Conservation (phyloP, 2,113 vertebrate genomes). For the Cebidichthys violaceus region DNA sequence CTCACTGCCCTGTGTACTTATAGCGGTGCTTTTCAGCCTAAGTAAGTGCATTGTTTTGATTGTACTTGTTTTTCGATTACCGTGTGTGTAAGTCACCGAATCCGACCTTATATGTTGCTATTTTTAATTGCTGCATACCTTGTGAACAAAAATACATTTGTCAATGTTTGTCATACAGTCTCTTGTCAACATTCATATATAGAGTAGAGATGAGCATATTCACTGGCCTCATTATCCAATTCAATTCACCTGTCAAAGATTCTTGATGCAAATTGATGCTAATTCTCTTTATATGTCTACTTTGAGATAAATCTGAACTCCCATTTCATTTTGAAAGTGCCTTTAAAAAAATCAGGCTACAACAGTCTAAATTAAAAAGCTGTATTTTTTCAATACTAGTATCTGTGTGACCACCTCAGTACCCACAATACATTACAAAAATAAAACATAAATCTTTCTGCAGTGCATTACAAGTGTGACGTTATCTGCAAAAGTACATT, state of each 20-base stretch:
- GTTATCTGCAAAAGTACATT: neutral
- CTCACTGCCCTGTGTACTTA: neutral
- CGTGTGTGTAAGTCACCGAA: neutral
- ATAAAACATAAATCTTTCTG: neutral
- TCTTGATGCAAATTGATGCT: no score
- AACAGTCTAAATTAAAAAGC: neutral
- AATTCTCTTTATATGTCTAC: no score
- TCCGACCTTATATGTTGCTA: neutral
- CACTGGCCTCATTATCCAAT: no score
- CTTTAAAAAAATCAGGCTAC: neutral
- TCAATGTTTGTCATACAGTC: no score
- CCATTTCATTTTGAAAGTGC: no score
- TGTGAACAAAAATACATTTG: neutral
- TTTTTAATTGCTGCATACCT: neutral
- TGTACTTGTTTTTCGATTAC: no score
- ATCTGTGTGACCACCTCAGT: neutral
- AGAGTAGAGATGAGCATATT: no score
- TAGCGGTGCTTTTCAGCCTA: neutral
- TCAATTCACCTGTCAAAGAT: no score
- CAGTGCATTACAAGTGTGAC: neutral
- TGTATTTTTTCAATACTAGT: neutral
- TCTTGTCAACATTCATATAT: no score
- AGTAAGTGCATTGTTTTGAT: neutral
- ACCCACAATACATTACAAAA: neutral
- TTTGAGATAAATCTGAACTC: no score